A percentile compares a stretch with the other conserved stretches of the same genome.
These are phyloP conservation scores for Simalia tracyae DNA, from an alignment of 2,797 vertebrate genomes.

Conservation along the genomic window DNA sequence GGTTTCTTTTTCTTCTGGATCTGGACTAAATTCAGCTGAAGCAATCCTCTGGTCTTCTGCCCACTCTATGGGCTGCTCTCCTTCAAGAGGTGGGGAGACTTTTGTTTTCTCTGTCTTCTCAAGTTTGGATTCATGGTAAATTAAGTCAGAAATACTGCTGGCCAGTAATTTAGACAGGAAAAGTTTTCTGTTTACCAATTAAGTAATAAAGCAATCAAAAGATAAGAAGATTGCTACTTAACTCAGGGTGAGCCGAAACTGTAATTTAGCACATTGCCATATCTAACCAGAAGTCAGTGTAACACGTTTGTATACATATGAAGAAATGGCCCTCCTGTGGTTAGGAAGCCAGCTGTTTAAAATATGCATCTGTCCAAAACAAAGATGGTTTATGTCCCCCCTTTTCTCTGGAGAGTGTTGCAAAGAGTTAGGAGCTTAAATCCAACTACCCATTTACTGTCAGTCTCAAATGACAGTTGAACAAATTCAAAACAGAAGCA, in stretches of 20 bases:
- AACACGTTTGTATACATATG: not conserved
- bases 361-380: not conserved
- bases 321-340: not conserved
- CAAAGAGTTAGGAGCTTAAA: not conserved
- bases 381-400: not conserved
- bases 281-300: not conserved
- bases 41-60: not conserved
- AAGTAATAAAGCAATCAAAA: not conserved
- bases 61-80: not conserved
- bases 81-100: not conserved
- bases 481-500: slow-evolving; percentile 51
- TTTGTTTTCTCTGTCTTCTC: not conserved
- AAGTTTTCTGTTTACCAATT: not conserved
- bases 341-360: slow-evolving; percentile 34
- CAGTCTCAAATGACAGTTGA: slow-evolving; percentile 48
- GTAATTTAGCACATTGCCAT: not conserved
- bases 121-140: not conserved
- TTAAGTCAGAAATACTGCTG: not conserved
- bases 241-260: not conserved
- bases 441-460: not conserved
- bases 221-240: not conserved
- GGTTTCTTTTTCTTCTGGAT: not conserved
- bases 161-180: not conserved
- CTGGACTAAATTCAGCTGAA: not conserved
- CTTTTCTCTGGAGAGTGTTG: fast-evolving